phyloP scores from a whole-genome alignment of 2,888 invertebrate genomes.

The Rutpela maculata region DNA sequence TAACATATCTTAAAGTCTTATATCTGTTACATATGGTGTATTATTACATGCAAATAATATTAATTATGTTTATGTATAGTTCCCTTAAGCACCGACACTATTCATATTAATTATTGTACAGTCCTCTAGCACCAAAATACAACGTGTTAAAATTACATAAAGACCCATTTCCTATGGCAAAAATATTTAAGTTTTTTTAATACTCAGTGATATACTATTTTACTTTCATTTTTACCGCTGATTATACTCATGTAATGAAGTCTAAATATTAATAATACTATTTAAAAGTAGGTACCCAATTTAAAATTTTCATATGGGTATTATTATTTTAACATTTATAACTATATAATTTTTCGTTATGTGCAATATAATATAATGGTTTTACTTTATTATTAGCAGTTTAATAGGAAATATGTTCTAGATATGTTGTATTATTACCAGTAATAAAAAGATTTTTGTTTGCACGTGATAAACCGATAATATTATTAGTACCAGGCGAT shows the following conservation, averaged over 20 bases:
- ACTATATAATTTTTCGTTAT: too few species aligned
- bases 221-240: slow-evolving; percentile 3
- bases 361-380: too few species aligned
- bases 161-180: not conserved
- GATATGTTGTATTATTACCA: too few species aligned
- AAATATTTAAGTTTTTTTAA: not conserved
- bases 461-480: too few species aligned
- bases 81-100: not conserved
- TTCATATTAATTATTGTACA: not conserved
- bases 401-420: too few species aligned
- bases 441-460: too few species aligned
- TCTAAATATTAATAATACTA: not conserved
- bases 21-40: not conserved
- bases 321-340: too few species aligned
- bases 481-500: too few species aligned
- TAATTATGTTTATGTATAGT: not conserved
- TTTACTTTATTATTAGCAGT: too few species aligned
- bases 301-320: not conserved
- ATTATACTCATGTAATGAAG: not conserved
- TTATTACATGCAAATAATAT: slow-evolving; percentile 13
- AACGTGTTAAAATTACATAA: not conserved
- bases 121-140: not conserved
- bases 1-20: not conserved
- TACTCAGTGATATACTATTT: not conserved
- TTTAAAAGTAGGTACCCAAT: not conserved